phyloP scores from a whole-genome alignment of 2,797 vertebrate species.

The Premnoplex brunnescens region DNA sequence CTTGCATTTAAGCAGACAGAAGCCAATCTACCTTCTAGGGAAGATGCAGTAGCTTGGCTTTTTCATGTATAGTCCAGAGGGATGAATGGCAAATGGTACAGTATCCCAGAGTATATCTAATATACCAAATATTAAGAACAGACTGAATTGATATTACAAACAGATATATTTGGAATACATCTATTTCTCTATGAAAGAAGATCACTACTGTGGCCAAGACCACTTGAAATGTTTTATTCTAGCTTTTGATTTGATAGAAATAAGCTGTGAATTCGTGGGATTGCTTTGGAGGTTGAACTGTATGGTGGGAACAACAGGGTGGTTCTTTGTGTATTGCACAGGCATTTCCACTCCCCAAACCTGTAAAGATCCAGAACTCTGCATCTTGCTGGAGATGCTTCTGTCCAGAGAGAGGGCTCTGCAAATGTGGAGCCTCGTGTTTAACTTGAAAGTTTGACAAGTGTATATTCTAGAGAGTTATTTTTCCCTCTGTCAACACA shows the following conservation, averaged over 20 bases:
- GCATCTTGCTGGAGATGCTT: not conserved
- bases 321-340: not conserved
- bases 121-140: not conserved
- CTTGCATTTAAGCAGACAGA: not conserved
- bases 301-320: fast-evolving
- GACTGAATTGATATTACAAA: not conserved
- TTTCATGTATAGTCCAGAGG: not conserved
- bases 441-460: not conserved
- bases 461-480: not conserved
- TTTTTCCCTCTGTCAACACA: not conserved
- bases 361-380: not conserved
- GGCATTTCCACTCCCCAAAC: not conserved
- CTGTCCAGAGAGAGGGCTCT: not conserved
- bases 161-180: not conserved
- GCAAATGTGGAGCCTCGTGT: not conserved
- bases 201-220: not conserved
- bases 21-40: not conserved
- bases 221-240: not conserved
- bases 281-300: not conserved
- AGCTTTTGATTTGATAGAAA: not conserved
- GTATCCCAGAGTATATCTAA: not conserved
- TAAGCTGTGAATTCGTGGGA: not conserved
- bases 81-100: not conserved
- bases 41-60: not conserved
- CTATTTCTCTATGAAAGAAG: not conserved